Base-by-base conservation (phyloP, 2,113 vertebrate genomes). In the Camelus bactrianus region DNA sequence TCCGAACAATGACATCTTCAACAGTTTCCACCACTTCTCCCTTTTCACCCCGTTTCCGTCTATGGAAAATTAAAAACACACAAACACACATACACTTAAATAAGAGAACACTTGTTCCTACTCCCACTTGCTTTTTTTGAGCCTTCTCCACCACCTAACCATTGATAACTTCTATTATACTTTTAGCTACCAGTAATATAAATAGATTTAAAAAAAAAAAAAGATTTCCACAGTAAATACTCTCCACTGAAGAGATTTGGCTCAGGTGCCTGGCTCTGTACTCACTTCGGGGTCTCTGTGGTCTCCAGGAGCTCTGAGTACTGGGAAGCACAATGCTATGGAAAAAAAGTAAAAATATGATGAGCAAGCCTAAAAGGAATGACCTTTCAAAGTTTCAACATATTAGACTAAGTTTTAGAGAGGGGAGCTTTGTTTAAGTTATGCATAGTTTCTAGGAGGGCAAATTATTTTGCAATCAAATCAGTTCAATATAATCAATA, bases 1-100 rank as follows among this genome's bases (percentile, higher is more conserved):
- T 99, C 76, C 99, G 98, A 95, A 99, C 99, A 83, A 99, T 99
- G 93, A 99, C 99, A 96, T 99, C 99, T 98, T 99, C 99, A 60
- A 99, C 99, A 1, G 99, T 99, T 98, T 99, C 99, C 0, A 99
- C 99, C 97, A 99, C 99, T 97, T 99, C 99, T 4, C 99, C 99
- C 93, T 99, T 99, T 98, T 99, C 99, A 15, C 99, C 99, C 22
- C 99, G 99, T 97, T 99, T 99, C 97, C 99, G 99, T 93, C 99
- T 99, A 77, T 0, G 79, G 26, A 97, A 86, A 52, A 93, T 19
- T 65, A 89, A 62, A 54, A 46, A 56, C 7, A 38, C 3, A 64
- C 5, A 38, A 13, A 52, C 58, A 90, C 85, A 5, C 13, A 80
- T 2, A 65, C 16, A 64, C 89, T 84, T 62, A 8, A 84, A 8